Conservation (phyloP, 2,113 vertebrate species). For the Melanostigma gelatinosum region DNA sequence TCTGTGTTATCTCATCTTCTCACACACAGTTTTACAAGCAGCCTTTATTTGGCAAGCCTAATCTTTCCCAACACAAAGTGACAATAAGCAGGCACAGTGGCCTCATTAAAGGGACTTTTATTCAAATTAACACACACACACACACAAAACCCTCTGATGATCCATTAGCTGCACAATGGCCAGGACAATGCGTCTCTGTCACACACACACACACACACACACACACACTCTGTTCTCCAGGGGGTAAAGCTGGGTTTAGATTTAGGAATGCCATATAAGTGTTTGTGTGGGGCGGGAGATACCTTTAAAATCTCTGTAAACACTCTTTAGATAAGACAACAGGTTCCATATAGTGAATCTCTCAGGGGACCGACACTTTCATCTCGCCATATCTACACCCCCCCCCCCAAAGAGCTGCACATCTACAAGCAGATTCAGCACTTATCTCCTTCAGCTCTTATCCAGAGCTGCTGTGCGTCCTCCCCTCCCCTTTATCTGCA, state of each 20-base stretch:
- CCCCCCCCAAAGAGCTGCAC: constrained; percentile 1
- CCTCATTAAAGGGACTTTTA: constrained; percentile 74
- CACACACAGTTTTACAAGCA: constrained; percentile 48
- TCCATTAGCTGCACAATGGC: constrained; percentile 70
- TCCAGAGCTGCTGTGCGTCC: constrained; percentile 42
- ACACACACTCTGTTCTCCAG: constrained; percentile 31
- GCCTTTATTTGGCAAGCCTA: constrained; percentile 67
- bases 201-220: constrained; percentile 40
- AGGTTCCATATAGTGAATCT: constrained; percentile 35
- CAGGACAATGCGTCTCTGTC: constrained; percentile 63
- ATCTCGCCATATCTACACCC: constrained; percentile 47
- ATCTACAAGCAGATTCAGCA: constrained; percentile 68
- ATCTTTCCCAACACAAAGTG: constrained; percentile 68
- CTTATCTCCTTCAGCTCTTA: constrained; percentile 66
- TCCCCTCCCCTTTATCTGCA: constrained; percentile 66
- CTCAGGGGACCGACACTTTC: constrained; percentile 40
- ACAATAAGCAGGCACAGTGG: constrained; percentile 71
- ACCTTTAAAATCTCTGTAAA: constrained; percentile 41
- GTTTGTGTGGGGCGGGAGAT: constrained; percentile 20
- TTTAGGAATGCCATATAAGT: constrained; percentile 67
- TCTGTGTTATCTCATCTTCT: constrained; percentile 16
- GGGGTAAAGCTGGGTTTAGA: constrained; percentile 60
- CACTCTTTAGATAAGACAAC: constrained; percentile 60
- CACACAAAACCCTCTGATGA: constrained; percentile 66
- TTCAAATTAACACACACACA: constrained; percentile 67